Evolutionary conservation across 2,888 invertebrate species (phyloP), one percentile per base, ranked within the genome.

Genomic region (Rhingia campestris): DNA sequence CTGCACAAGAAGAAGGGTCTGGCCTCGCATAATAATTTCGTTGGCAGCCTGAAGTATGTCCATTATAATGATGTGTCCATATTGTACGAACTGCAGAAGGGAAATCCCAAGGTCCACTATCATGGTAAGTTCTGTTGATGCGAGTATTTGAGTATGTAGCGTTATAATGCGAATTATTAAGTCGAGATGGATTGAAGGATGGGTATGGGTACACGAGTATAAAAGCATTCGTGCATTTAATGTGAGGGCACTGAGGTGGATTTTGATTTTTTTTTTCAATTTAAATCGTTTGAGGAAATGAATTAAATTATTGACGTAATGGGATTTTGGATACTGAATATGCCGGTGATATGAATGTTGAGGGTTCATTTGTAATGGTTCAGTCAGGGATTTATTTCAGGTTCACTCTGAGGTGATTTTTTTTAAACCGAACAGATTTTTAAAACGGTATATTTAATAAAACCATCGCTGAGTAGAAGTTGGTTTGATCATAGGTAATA

Each of bases 31-130:
- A 96, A 97, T 90, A 97, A 96, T 91, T 97, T 97, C 90, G 96
- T 96, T 87, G 97, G 98, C 32, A 96, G 96, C 87, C 91, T 98
- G 43, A 97, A 97, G 89, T 97, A 97, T 90, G 97, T 98, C 56
- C 98, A 97, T 90, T 97, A 97, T 91, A 98, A 98, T 90, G 97
- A 97, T 89, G 95, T 97, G 37, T 97, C 97, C 0, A 96, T 98
- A 86, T 92, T 98, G 82, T 97, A 97, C 90, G 97, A 97, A 89
- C 91, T 98, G 82, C 95, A 96, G 87, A 95, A 95, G 87, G 95
- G 95, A 86, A 97, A 96, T 91, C 96, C 96, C 32, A 97, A 97
- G 92, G 96, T 96, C 9, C 95, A 96, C 89, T 95, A 95, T 89
- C 95, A 95, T 87, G 94, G 91, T 92, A 87, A 88, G 90, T 88